phyloP scores from a whole-genome alignment of 1,140 invertebrate species.

The Bombus picipes region DNA sequence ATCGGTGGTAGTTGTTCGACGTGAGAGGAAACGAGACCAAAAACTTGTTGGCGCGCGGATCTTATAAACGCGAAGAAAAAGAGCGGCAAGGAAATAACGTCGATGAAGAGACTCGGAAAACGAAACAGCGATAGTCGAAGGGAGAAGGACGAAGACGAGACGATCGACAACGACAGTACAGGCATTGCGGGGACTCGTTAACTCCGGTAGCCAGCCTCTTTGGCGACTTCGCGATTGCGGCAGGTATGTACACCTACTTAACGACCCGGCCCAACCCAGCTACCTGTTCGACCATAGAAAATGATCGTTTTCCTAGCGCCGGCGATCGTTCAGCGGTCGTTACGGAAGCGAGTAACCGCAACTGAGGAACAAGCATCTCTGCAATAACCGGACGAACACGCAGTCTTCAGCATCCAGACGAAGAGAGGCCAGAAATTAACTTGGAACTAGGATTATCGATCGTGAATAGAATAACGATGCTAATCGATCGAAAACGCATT shows the following conservation, averaged over 20 bases:
- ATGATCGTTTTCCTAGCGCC: constrained; percentile 69
- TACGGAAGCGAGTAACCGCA: constrained; percentile 57
- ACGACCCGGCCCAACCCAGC: constrained; percentile 67
- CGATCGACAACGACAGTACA: neutral
- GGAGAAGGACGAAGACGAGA: neutral
- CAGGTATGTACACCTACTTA: constrained; percentile 70
- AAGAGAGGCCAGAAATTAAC: neutral
- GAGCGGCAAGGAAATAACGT: neutral
- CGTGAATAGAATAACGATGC: neutral
- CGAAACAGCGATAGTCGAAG: constrained; percentile 9
- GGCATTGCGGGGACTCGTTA: constrained; percentile 57
- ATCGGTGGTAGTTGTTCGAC: neutral
- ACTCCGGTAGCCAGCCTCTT: constrained; percentile 68
- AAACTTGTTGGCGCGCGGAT: constrained; percentile 43
- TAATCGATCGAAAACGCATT: neutral
- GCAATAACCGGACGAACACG: constrained; percentile 15
- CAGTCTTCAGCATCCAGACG: neutral
- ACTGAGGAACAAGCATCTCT: constrained; percentile 1
- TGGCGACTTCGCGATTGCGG: constrained; percentile 63
- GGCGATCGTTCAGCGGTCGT: constrained; percentile 59
- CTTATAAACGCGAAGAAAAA: constrained; percentile 3
- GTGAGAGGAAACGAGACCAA: neutral
- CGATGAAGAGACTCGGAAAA: constrained; percentile 3
- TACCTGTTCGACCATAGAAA: constrained; percentile 70
- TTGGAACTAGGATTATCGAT: neutral